These are phyloP conservation scores for Fragum fragum DNA, from an alignment of 2,888 invertebrate species.

Conservation along the genomic window DNA sequence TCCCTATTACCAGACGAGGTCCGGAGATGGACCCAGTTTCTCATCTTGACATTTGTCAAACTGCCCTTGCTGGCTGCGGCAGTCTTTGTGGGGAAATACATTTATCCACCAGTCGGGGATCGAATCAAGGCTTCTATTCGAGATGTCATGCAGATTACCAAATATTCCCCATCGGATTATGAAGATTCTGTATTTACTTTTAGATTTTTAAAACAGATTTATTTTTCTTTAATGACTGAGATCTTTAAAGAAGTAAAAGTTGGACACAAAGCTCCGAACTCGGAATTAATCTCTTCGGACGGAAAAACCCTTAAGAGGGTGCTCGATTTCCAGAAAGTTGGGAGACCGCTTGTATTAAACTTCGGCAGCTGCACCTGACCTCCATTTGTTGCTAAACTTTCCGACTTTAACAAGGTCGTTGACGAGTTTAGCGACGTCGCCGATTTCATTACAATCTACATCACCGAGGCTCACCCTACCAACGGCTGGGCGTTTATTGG, in stretches of 20 bases:
- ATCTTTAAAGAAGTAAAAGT: slow-evolving; percentile 38
- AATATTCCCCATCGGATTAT: background rate
- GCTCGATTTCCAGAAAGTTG: slow-evolving; percentile 63
- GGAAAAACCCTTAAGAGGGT: slow-evolving; percentile 34
- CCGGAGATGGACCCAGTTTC: background rate
- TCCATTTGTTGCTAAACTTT: slow-evolving; percentile 66
- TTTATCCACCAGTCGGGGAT: background rate
- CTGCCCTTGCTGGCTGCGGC: background rate
- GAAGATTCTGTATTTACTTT: background rate
- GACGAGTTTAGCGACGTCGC: slow-evolving; percentile 70
- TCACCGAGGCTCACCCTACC: slow-evolving; percentile 81
- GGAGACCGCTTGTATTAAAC: slow-evolving; percentile 79
- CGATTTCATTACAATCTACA: slow-evolving; percentile 81
- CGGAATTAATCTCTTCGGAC: background rate
- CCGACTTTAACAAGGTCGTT: slow-evolving; percentile 72
- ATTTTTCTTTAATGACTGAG: slow-evolving; percentile 15
- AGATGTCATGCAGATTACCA: background rate
- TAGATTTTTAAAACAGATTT: background rate
- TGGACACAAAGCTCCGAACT: slow-evolving; percentile 60
- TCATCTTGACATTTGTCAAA: background rate
- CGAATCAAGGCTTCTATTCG: background rate
- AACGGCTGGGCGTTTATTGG: slow-evolving; percentile 79
- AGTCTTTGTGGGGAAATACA: background rate
- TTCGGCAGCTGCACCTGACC: slow-evolving; percentile 83
- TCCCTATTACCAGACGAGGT: background rate